phyloP scores from a whole-genome alignment of 1,140 invertebrate species.

The fruit fly (Drosophila melanogaster) region Release_6_plus_ISO1_MT NT_033777.3:27040001-27040500 shows the following conservation, averaged over 20 bases:
- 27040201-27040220: slow-evolving; percentile 30
- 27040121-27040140: slow-evolving; percentile 69
- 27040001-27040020: slow-evolving; percentile 76
- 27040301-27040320: slow-evolving; percentile 47
- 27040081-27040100: slow-evolving; percentile 20
- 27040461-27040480: not conserved
- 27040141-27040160: slow-evolving; percentile 69
- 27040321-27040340: slow-evolving; percentile 2
- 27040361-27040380: slow-evolving; percentile 21
- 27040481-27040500: slow-evolving; percentile 1
- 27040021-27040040: slow-evolving; percentile 53
- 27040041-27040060: slow-evolving; percentile 44
- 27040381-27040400: slow-evolving; percentile 24
- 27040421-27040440: slow-evolving; percentile 12
- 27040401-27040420: slow-evolving; percentile 44
- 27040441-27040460: slow-evolving; percentile 29
- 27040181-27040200: slow-evolving; percentile 28
- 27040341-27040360: slow-evolving; percentile 21
- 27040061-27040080: slow-evolving; percentile 34
- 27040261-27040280: slow-evolving; percentile 45
- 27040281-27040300: slow-evolving; percentile 49
- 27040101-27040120: slow-evolving; percentile 69
- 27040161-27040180: slow-evolving; percentile 67
- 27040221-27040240: slow-evolving; percentile 14
- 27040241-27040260: slow-evolving; percentile 10